phyloP scores from a whole-genome alignment of 2,888 invertebrate species.

The Phasia obesa region DNA sequence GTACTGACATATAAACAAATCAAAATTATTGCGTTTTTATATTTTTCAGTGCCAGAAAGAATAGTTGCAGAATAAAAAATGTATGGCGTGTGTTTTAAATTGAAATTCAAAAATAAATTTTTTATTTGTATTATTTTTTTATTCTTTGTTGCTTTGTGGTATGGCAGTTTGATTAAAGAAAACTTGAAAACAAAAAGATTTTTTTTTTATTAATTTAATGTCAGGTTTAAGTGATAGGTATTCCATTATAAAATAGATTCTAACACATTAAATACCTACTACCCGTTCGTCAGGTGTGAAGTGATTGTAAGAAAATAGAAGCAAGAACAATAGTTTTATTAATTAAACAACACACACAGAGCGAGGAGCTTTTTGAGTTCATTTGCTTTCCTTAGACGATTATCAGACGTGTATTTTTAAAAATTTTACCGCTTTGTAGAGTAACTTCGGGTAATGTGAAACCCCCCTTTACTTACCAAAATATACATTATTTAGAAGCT shows the following conservation, averaged over 20 bases:
- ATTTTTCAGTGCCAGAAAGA: slow-evolving; percentile 1
- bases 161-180: neutral
- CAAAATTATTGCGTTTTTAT: slow-evolving; percentile 36
- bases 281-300: neutral
- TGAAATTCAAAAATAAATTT: slow-evolving; percentile 32
- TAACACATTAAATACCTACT: neutral
- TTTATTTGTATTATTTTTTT: neutral
- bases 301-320: neutral
- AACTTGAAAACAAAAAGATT: slow-evolving; percentile 38
- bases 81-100: slow-evolving; percentile 38
- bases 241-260: neutral
- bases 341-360: too few species aligned
- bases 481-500: too few species aligned
- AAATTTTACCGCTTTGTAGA: too few species aligned
- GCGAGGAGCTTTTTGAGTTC: too few species aligned
- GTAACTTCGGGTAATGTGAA: too few species aligned
- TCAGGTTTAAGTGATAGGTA: neutral
- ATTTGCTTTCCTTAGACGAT: too few species aligned
- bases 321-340: neutral
- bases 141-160: neutral
- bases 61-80: slow-evolving; percentile 5
- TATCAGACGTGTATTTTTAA: too few species aligned
- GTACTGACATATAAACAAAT: neutral
- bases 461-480: too few species aligned
- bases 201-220: slow-evolving; percentile 1